Evolutionary conservation across 2,113 vertebrate species (phyloP).

Genomic region (Coptodon bakossiorum): DNA sequence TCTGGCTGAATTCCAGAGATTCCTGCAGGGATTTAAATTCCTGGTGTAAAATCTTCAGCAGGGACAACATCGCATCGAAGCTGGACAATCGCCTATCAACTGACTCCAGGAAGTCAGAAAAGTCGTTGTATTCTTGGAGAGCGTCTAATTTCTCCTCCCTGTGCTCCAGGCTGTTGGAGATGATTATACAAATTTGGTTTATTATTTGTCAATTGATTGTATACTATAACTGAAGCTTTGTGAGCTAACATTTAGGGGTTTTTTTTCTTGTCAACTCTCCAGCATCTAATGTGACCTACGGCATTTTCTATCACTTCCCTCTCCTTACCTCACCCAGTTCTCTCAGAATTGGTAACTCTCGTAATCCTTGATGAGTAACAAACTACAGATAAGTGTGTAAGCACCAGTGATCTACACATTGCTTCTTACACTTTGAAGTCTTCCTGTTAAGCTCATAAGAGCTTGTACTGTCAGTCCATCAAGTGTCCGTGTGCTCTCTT

Average conservation of each 20-base stretch:
- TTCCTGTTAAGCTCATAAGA: too few species aligned
- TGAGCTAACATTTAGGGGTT: neutral
- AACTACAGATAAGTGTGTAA: too few species aligned
- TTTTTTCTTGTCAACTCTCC: neutral
- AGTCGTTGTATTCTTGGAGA: neutral
- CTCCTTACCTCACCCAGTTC: neutral
- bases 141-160: neutral
- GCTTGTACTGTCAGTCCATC: too few species aligned
- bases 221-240: neutral
- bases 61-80: neutral
- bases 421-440: too few species aligned
- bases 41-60: neutral
- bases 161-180: accelerated
- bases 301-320: neutral
- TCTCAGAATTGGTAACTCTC: too few species aligned
- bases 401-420: too few species aligned
- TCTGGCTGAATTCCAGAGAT: neutral
- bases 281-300: neutral
- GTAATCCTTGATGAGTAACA: too few species aligned
- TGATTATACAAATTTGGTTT: neutral
- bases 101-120: neutral
- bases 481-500: too few species aligned
- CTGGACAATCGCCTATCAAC: neutral
- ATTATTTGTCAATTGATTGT: neutral
- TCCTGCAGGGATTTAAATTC: accelerated